These are phyloP conservation scores for Anarrhichthys ocellatus DNA, from an alignment of 2,113 vertebrate species.

Conservation along the genomic window DNA sequence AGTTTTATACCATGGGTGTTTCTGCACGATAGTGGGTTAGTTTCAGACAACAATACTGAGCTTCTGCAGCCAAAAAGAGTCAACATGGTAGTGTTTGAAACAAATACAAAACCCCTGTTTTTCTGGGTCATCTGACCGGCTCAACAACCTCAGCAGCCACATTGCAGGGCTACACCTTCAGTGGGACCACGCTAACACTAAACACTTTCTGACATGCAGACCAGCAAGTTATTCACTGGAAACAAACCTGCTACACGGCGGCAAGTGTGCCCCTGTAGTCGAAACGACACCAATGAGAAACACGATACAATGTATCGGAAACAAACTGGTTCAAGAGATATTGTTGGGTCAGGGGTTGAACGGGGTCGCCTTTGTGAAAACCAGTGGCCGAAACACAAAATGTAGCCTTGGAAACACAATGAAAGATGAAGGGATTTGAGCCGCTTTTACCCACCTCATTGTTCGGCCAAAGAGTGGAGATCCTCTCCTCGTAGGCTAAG, in stretches of 20 bases:
- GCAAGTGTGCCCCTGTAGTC: background rate
- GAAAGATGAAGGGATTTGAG: conserved; percentile 72
- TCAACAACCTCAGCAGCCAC: conserved; percentile 9
- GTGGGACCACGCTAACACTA: background rate
- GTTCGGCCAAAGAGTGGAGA: conserved; percentile 78
- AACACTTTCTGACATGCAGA: conserved; percentile 9
- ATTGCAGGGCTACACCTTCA: conserved; percentile 5
- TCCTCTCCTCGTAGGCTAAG: conserved; percentile 73
- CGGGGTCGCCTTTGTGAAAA: conserved; percentile 32
- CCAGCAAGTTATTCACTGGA: background rate
- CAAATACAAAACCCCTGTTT: conserved; percentile 22
- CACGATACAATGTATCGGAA: background rate
- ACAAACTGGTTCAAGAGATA: background rate
- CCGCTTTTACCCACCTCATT: conserved; percentile 83
- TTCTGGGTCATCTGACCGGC: conserved; percentile 37
- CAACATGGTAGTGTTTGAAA: conserved; percentile 12
- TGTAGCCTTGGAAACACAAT: conserved; percentile 66
- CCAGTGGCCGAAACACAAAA: conserved; percentile 49
- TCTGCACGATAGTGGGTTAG: background rate
- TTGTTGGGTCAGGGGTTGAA: background rate
- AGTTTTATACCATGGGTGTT: background rate
- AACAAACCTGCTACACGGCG: conserved; percentile 9
- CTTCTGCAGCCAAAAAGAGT: background rate
- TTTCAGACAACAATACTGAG: background rate
- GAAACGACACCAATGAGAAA: conserved; percentile 20